Evolutionary conservation across 2,888 invertebrate genomes (phyloP).

Genomic region (Dasysyrphus albostriatus): DNA sequence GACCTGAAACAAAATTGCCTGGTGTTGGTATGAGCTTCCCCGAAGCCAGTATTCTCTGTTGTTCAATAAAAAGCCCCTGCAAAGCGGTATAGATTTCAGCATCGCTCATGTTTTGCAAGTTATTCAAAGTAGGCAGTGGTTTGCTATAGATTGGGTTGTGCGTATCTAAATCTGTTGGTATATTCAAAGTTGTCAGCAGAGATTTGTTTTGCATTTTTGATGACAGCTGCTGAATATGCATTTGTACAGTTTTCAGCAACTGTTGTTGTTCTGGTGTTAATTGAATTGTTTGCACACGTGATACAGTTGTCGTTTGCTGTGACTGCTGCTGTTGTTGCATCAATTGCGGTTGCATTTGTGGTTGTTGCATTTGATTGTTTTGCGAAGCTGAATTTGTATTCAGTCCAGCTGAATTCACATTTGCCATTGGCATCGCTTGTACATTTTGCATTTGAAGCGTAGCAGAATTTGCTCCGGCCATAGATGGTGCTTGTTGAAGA

Average conservation of each 20-base stretch:
- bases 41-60: conserved; percentile 89
- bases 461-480: conserved; percentile 73
- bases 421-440: conserved; percentile 45
- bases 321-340: conserved; percentile 77
- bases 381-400: conserved; percentile 60
- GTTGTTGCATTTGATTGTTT: conserved; percentile 74
- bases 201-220: conserved; percentile 84
- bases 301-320: conserved; percentile 83
- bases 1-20: conserved; percentile 83
- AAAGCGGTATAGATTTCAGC: conserved; percentile 85
- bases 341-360: conserved; percentile 75
- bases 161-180: conserved; percentile 82
- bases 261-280: conserved; percentile 90
- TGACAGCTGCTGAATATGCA: conserved; percentile 88
- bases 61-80: conserved; percentile 87
- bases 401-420: conserved; percentile 44
- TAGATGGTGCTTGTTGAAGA: conserved; percentile 68
- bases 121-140: conserved; percentile 81
- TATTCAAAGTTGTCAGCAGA: conserved; percentile 80
- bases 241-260: conserved; percentile 87
- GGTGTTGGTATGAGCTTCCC: conserved; percentile 88
- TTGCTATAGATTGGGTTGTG: conserved; percentile 82
- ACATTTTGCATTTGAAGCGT: conserved; percentile 59
- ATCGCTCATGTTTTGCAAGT: conserved; percentile 84
- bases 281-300: conserved; percentile 89